Evolutionary conservation across 53 echinoderm and acorn worm species (phyloP), one percentile per base, ranked within the genome.

Genomic region (Henricia sp.): DNA sequence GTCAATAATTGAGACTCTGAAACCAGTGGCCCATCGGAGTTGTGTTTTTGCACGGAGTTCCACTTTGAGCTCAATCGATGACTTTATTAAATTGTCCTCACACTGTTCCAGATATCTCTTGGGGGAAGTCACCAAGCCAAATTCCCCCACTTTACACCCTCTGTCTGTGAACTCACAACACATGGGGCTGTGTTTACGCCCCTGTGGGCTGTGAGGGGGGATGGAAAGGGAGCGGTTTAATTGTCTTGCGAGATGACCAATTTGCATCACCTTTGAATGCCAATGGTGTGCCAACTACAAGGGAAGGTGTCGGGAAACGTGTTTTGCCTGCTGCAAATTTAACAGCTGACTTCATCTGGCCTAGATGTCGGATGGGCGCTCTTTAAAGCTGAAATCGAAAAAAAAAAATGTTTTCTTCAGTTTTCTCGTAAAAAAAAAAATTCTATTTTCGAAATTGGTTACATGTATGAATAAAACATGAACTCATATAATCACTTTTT

Each of bases 71-170:
- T 29, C 76, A 42, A 57, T 76, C 59, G 59, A 76, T 58, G 76
- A 58, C 59, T 76, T 76, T 76, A 76, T 76, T 76, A 76, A 76
- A 76, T 76, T 76, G 40, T 19, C 23, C 57, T 3, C 40, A 38
- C 73, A 34, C n/a, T 38, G 26, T 34, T 57, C 42, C 40, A 40
- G n/a, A 76, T 58, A 76, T 76, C 56, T 76, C 76, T 76, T 29
- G 41, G 76, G n/a, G 76, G 76, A 76, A 56, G 67, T 67, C 67
- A 67, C 9, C 20, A 21, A 3, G 20, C 0, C 17, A 67, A 60
- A 60, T 28, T 52, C 35, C 6, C n/a, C 12, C 73, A 73, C 28
- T 14, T 35, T 21, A 24, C 23, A 2, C 24, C 71, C 71, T 8
- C 71, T 3, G 8, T 10, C 70, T 16, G 19, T 24, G 29, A 43